Evolutionary conservation across 2,113 vertebrate genomes (phyloP).

Genomic region (Prochilodus magdalenae): DNA sequence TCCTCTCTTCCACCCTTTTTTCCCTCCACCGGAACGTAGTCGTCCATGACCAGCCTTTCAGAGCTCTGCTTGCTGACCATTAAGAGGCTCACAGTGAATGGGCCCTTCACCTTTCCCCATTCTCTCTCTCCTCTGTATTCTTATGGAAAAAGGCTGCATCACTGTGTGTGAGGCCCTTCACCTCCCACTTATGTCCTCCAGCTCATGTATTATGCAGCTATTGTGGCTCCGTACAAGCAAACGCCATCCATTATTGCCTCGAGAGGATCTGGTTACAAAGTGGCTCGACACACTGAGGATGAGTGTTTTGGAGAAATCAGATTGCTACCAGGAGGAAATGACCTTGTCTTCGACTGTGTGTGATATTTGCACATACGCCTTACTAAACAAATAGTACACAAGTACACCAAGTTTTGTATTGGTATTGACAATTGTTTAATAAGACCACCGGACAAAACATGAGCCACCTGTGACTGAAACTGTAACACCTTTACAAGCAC

Average conservation of each 20-base stretch:
- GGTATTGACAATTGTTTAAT: too few relatives aligned
- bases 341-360: background rate
- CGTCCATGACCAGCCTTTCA: conserved; percentile 52
- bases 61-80: conserved; percentile 59
- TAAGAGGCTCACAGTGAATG: conserved; percentile 70
- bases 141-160: background rate
- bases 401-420: too few relatives aligned
- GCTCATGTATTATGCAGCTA: conserved; percentile 35
- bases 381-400: too few relatives aligned
- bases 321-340: background rate
- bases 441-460: too few relatives aligned
- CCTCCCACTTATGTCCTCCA: conserved; percentile 22
- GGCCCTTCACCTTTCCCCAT: conserved; percentile 59
- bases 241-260: conserved; percentile 19
- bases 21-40: conserved; percentile 21
- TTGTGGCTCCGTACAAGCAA: conserved; percentile 22
- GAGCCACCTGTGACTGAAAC: too few relatives aligned
- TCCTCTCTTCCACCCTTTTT: conserved; percentile 8
- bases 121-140: conserved; percentile 44
- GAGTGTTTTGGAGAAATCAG: background rate
- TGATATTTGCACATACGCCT: background rate
- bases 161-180: conserved; percentile 8
- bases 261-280: conserved; percentile 1
- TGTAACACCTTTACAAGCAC: too few relatives aligned
- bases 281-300: background rate